Evolutionary conservation across 2,888 invertebrate genomes (phyloP).

Genomic region (Taphrorychus bicolor): DNA sequence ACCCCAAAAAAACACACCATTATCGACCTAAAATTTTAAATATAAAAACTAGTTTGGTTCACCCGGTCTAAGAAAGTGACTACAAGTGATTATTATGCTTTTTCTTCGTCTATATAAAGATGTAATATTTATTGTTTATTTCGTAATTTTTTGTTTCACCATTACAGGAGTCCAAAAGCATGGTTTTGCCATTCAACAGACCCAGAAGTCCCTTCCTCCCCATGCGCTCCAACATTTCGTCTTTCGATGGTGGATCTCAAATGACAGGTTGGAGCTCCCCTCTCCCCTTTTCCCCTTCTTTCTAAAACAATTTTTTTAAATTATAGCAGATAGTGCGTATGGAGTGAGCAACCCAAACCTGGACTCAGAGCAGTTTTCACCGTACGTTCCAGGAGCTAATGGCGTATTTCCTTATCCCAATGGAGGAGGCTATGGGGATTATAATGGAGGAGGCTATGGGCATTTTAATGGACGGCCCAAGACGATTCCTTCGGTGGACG

Average conservation of each 20-base stretch:
- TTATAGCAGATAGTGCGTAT: constrained; percentile 1
- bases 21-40: too few species aligned
- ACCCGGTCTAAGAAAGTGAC: too few species aligned
- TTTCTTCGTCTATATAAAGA: too few species aligned
- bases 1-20: too few species aligned
- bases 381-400: constrained; percentile 5
- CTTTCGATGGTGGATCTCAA: constrained; percentile 5
- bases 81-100: too few species aligned
- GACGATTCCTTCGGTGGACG: neutral
- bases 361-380: neutral
- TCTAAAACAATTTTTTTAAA: neutral
- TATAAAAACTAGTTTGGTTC: too few species aligned
- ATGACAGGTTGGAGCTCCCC: neutral
- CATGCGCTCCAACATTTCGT: neutral
- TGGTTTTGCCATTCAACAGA: constrained; percentile 16
- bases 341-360: neutral
- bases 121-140: too few species aligned
- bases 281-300: too few species aligned
- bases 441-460: constrained; percentile 9
- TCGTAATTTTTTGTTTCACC: too few species aligned
- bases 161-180: constrained; percentile 13
- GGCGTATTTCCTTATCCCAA: neutral
- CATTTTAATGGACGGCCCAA: constrained; percentile 5
- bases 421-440: constrained; percentile 13
- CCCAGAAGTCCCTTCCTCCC: constrained; percentile 18